Base-by-base conservation (phyloP, 1,140 invertebrate genomes). In the Drosophila funebris region DNA sequence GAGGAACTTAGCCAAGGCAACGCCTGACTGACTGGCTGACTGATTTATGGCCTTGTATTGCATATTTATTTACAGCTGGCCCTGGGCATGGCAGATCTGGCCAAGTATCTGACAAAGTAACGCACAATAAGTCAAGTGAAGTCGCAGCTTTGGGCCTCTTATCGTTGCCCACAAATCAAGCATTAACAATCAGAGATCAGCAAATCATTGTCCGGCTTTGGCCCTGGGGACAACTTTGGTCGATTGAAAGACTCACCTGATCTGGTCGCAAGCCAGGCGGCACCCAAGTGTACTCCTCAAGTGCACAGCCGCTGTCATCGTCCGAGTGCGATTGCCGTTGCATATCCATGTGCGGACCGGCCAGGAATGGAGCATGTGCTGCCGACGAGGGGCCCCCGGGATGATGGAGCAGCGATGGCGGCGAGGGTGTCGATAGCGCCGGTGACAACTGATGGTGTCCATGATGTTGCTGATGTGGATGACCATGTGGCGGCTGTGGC, bases 261-360 rank as follows among this genome's bases (percentile, higher is more conserved):
- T 99, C 98, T 8, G 98, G 97, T 92, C 97, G 95, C 3, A 99
- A 94, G 64, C 98, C 98, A 3, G 97, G 97, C 36, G 98, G 98
- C 44, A 99, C 97, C 98, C 98, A 99, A 0, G 97, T 98, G 92
- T 99, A 99, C 91, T 99, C 98, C 90, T 99, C 98, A 44, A 99
- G 93, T 4, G 98, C 97, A 91, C 98, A 99, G 6, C 98, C 98
- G 44, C 97, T 98, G 93, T 99, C 98, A 90, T 99, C 98, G 92
- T 99, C 98, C 44, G 96, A 98, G 83, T 98, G 97, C 2, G 97
- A 98, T 89, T 98, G 97, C 36, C 97, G 92, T 84, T 97, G 96
- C 71, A 96, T 96, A 90, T 97, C 94, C 39, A 93, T 93, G 61
- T 94, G 90, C 16, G 93, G 83, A 3, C 92, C 93, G 29, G 93